Evolutionary conservation across 2,888 invertebrate species (phyloP).

Genomic region (Crematogaster levior): DNA sequence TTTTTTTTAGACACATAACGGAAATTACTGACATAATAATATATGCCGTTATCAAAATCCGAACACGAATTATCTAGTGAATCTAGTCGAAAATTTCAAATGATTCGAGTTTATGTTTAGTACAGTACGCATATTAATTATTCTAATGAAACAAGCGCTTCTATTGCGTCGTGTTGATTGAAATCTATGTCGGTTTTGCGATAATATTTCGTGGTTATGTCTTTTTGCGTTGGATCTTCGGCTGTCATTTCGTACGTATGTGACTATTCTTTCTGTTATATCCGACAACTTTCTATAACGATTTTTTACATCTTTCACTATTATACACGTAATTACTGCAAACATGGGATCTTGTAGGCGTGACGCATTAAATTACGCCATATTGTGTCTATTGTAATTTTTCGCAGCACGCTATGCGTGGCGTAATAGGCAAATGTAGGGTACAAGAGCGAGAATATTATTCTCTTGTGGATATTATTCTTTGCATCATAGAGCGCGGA

Average conservation of each 20-base stretch:
- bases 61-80: neutral
- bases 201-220: neutral
- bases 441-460: constrained; percentile 17
- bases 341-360: neutral
- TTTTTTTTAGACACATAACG: constrained; percentile 5
- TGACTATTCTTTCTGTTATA: neutral
- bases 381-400: neutral
- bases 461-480: constrained; percentile 14
- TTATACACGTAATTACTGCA: neutral
- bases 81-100: neutral
- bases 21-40: constrained; percentile 4
- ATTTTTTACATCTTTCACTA: neutral
- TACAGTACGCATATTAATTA: constrained; percentile 15
- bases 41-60: constrained; percentile 5
- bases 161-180: neutral
- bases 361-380: constrained; percentile 1
- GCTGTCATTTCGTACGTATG: neutral
- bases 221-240: too few species aligned
- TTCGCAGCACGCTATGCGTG: constrained; percentile 15
- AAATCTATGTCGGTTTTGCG: constrained; percentile 2
- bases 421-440: constrained; percentile 28
- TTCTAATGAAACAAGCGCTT: constrained; percentile 18
- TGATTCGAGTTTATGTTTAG: constrained; percentile 8
- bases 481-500: constrained; percentile 28
- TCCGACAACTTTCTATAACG: neutral